Percentiles rank a stretch among this genome's conserved stretches.
These are phyloP conservation scores for Metopia argyrocephala DNA, from an alignment of 2,888 invertebrate genomes.

Conservation along the genomic window DNA sequence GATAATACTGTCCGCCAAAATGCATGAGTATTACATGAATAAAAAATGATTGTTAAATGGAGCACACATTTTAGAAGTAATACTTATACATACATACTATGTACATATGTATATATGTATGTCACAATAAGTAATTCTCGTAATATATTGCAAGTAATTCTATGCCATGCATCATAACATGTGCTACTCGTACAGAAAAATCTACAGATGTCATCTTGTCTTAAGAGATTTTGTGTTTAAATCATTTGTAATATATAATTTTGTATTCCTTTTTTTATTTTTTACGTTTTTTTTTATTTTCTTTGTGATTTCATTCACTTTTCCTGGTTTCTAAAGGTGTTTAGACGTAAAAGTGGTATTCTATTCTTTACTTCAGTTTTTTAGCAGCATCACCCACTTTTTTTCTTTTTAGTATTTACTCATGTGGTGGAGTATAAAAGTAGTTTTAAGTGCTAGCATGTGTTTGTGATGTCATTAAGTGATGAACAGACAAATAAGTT, in stretches of 20 bases:
- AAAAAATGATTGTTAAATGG: no score
- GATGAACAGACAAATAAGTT: neutral
- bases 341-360: neutral
- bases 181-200: conserved; percentile 36
- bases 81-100: no score
- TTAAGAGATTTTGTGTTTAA: conserved; percentile 43
- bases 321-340: neutral
- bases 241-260: conserved; percentile 38
- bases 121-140: conserved; percentile 42
- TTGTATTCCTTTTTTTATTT: neutral
- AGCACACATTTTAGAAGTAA: no score
- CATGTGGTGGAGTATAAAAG: neutral
- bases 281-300: neutral
- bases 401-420: neutral
- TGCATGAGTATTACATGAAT: neutral
- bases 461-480: no score
- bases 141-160: no score
- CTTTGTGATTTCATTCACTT: neutral
- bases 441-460: neutral
- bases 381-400: neutral
- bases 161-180: conserved; percentile 53
- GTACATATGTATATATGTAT: no score
- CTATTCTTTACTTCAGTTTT: neutral
- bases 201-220: conserved; percentile 58
- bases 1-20: neutral